phyloP scores from a whole-genome alignment of 2,113 vertebrate species.

The human region GRCh38 chr7:35397001-35397500 shows the following conservation, averaged over 20 bases:
- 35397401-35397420: not conserved
- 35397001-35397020: not conserved
- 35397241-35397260: not conserved
- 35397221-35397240: not conserved
- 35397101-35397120: not conserved
- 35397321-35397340: not conserved
- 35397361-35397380: not conserved
- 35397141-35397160: accelerated
- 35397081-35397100: not conserved
- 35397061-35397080: not conserved
- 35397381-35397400: not conserved
- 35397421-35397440: not conserved
- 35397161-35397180: not conserved
- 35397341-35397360: not conserved
- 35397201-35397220: not conserved
- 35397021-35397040: not conserved
- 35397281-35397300: not conserved
- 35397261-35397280: not conserved
- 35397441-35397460: not conserved
- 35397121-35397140: not conserved
- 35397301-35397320: too few species aligned
- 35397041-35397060: not conserved
- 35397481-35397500: not conserved
- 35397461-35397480: not conserved
- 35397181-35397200: not conserved